Evolutionary conservation across 2,888 invertebrate genomes (phyloP).

Genomic region (Caenorhabditis sp.): DNA sequence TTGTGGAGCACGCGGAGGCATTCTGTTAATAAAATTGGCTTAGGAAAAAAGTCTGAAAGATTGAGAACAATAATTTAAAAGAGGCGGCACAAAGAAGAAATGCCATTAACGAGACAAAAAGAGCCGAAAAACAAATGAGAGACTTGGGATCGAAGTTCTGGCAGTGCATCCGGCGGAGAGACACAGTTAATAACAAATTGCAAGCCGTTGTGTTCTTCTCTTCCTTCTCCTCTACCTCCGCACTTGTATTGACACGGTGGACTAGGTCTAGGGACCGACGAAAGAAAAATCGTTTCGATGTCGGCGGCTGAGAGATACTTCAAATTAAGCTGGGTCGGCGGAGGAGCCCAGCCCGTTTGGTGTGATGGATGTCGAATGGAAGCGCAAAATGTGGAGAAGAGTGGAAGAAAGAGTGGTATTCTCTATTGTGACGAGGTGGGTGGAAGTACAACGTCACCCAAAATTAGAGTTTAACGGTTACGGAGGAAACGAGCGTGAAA

Average conservation of each 20-base stretch:
- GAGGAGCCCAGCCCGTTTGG: slow-evolving; percentile 1
- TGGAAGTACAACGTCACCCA: slow-evolving; percentile 30
- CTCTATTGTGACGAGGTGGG: slow-evolving; percentile 6
- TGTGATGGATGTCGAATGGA: slow-evolving; percentile 26
- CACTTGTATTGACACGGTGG: background rate
- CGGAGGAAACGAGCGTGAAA: too few relatives aligned
- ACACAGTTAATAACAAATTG: slow-evolving; percentile 32
- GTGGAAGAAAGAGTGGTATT: slow-evolving; percentile 1
- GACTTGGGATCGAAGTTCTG: slow-evolving; percentile 5
- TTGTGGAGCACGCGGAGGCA: background rate
- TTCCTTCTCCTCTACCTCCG: slow-evolving; percentile 7
- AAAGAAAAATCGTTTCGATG: slow-evolving; percentile 21
- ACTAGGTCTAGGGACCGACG: slow-evolving; percentile 1
- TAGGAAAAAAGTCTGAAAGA: too few relatives aligned
- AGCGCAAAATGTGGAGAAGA: slow-evolving; percentile 22
- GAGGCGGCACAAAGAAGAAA: background rate
- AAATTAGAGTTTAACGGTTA: too few relatives aligned
- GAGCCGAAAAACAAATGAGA: background rate
- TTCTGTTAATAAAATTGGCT: too few relatives aligned
- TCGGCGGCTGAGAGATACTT: slow-evolving; percentile 5
- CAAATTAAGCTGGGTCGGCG: slow-evolving; percentile 1
- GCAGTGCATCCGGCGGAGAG: slow-evolving; percentile 33
- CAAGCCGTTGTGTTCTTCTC: background rate
- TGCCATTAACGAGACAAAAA: too few relatives aligned
- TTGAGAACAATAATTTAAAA: background rate